Conservation (phyloP, 2,113 vertebrate species). For the Plecturocebus donacophilus region DNA sequence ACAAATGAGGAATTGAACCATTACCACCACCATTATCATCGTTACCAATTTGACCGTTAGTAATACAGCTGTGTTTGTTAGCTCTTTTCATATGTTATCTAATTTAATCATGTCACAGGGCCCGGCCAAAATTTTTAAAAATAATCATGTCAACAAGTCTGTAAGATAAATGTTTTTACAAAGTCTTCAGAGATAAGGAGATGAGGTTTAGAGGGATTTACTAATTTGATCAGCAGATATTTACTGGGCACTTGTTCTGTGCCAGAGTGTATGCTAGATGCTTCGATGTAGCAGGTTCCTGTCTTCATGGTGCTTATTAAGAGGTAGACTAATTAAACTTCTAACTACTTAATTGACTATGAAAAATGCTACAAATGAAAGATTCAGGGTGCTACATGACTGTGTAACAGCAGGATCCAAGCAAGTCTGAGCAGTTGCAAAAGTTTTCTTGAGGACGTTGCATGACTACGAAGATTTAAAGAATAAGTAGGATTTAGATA, state of each 20-base stretch:
- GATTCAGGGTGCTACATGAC: neutral
- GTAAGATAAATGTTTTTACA: neutral
- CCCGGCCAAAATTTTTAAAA: no score
- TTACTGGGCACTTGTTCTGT: neutral
- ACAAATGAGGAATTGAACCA: neutral
- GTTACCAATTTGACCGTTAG: neutral
- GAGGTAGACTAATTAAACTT: neutral
- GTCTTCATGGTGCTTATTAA: neutral
- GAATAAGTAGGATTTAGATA: neutral
- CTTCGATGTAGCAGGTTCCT: neutral
- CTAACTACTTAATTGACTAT: neutral
- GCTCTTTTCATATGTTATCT: neutral
- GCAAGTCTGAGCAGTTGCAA: neutral
- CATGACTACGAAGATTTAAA: conserved; percentile 20
- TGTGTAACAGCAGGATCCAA: neutral
- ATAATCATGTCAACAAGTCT: neutral
- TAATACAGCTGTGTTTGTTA: neutral
- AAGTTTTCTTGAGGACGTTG: neutral
- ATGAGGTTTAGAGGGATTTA: neutral
- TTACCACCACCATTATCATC: neutral
- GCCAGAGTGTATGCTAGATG: conserved; percentile 7
- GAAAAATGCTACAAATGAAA: neutral
- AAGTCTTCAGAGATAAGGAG: neutral
- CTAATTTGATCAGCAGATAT: neutral
- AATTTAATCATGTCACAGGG: neutral